Conservation (phyloP, 1,140 invertebrate genomes). For the Meloidogyne chitwoodi region DNA sequence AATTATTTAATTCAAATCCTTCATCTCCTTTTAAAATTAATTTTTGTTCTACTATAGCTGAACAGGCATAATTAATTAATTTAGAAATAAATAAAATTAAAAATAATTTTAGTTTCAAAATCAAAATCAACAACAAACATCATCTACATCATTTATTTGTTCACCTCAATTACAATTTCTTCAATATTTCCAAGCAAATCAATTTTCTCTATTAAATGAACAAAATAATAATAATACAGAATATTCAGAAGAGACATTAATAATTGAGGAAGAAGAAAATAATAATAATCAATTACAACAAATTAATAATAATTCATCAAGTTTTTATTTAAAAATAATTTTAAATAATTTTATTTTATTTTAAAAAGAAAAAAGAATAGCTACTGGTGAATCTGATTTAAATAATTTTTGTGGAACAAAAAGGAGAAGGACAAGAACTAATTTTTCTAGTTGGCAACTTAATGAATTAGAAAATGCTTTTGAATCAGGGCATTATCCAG, state of each 20-base stretch:
- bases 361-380: not conserved
- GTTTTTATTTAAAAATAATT: not conserved
- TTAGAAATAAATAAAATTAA: too few species aligned
- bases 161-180: not conserved
- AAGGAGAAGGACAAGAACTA: slow-evolving; percentile 77
- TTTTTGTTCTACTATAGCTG: too few species aligned
- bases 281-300: not conserved
- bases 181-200: not conserved
- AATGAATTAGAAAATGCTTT: slow-evolving; percentile 96
- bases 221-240: not conserved
- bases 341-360: not conserved
- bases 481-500: slow-evolving; percentile 90
- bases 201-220: not conserved
- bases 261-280: not conserved
- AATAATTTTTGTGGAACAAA: slow-evolving; percentile 27
- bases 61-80: too few species aligned
- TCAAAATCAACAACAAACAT: not conserved
- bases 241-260: not conserved
- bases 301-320: not conserved
- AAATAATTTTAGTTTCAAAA: not conserved
- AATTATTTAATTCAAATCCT: too few species aligned
- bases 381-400: not conserved
- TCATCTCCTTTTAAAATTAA: too few species aligned
- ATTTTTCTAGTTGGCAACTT: slow-evolving; percentile 97
- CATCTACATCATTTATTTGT: not conserved